Base-by-base conservation (phyloP, 2,888 invertebrate species). In the Lysandra coridon region DNA sequence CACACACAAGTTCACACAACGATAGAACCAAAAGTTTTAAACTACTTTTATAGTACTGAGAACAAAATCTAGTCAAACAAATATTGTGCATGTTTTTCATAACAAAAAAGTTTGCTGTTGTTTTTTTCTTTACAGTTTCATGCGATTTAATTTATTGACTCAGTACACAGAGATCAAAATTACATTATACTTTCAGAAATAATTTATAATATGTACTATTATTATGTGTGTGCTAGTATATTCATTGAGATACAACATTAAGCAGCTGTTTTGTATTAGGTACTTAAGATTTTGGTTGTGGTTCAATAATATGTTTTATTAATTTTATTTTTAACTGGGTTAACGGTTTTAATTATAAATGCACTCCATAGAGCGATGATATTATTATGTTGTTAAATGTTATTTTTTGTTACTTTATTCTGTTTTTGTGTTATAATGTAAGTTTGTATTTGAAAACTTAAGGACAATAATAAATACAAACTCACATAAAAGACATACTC, bases 251-350 rank as follows among this genome's bases (percentile, higher is more conserved):
- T 6, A 1, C 6, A 76, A 57, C 30, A 49, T 14, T 53, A 17
- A 30, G 76, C 57, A 76, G 53, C 57, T 76, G 12, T 49, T 69
- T 49, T 75, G 49, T 75, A 75, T 44, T 75, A 30, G 23, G 57
- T 76, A 30, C 49, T 49, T 75, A 53, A 49, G 37, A 23, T 57
- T 49, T 30, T 57, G 76, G 76, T 76, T 76, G 76, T 76, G 76
- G 76, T 76, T 53, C 17, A 33, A 57, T 53, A 33, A 30, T 49
- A 57, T 57, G 57, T 49, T 33, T 57, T 53, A 23, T 57, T 75
- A 75, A 75, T 53, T 75, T 75, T 30, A 75, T 76, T 76, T 57
- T 57, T 76, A 76, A 76, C 33, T 76, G 12, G 30, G 76, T 53
- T 76, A 1, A 33, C 57, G 33, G 53, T 76, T 76, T 75, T 76